phyloP scores from a whole-genome alignment of 2,797 vertebrate genomes.

The Helarctos malayanus region DNA sequence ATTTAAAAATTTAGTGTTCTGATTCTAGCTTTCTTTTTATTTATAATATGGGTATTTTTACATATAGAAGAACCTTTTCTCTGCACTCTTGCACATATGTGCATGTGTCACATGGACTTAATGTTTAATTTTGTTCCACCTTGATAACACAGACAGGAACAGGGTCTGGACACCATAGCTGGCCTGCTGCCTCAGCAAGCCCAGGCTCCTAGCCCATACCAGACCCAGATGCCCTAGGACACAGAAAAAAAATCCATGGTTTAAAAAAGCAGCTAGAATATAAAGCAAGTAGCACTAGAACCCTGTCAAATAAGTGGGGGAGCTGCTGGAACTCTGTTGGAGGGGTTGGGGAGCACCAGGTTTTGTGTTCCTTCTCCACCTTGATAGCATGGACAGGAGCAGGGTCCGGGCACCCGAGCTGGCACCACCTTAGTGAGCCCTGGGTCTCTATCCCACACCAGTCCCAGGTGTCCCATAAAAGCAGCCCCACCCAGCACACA shows the following conservation, averaged over 20 bases:
- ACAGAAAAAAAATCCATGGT: not conserved
- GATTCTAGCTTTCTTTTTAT: not conserved
- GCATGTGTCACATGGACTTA: not conserved
- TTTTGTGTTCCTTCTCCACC: not conserved
- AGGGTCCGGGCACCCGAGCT: not conserved
- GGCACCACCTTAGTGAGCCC: too few relatives aligned
- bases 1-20: not conserved
- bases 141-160: not conserved
- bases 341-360: not conserved
- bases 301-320: not conserved
- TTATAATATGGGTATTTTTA: not conserved
- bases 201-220: not conserved
- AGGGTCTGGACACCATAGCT: not conserved
- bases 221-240: not conserved
- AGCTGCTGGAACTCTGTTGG: not conserved
- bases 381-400: not conserved
- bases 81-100: not conserved
- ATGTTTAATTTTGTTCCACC: not conserved
- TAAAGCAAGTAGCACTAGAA: not conserved
- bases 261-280: not conserved
- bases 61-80: not conserved
- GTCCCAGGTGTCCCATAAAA: too few relatives aligned
- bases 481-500: too few relatives aligned
- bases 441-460: too few relatives aligned
- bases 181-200: not conserved